Base-by-base conservation (phyloP, 2,888 invertebrate species). In the Lamproptera curius region DNA sequence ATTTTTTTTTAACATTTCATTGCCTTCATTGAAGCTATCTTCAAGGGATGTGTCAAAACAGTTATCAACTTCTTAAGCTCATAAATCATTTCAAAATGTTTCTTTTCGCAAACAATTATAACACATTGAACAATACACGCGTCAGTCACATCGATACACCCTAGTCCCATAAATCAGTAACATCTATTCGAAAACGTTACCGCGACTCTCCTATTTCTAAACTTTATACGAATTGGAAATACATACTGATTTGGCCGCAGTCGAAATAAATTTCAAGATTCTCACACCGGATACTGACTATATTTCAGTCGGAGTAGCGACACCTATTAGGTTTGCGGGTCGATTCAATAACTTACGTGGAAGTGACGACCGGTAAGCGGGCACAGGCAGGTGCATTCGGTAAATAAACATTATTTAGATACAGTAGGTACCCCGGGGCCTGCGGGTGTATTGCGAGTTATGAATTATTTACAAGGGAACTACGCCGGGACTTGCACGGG, bases 391-490 rank as follows among this genome's bases (percentile, higher is more conserved):
- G 44, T 49, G 49, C 49, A 49, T 40, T 36, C 49, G 35, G 53
- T 55, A 73, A 67, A 71, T 68, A 73, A 71, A 73, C 64, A 67
- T 64, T 63, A 63, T 65, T 65, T 60, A 59, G 62, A 61, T 52
- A 58, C 45, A 54, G 50, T n/a, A n/a, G n/a, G n/a, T n/a, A n/a
- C 42, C 26, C 50, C 38, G 53, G 51, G 11, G 44, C 46, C 50
- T 58, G 59, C 59, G 52, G 53, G 50, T 51, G 55, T 45, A 50
- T 50, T 58, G 58, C 52, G 51, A 54, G 57, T 57, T 73, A 76
- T 79, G 73, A 78, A 76, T 76, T 77, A 78, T 79, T 75, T 69
- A 76, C 56, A 42, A 52, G 38, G 42, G 31, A 54, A 41, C 28
- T 44, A 41, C 40, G 13, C n/a, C n/a, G 28, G 17, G n/a, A 15